Evolutionary conservation across 2,797 vertebrate species (phyloP).

Genomic region (Clarias platycephalus): DNA sequence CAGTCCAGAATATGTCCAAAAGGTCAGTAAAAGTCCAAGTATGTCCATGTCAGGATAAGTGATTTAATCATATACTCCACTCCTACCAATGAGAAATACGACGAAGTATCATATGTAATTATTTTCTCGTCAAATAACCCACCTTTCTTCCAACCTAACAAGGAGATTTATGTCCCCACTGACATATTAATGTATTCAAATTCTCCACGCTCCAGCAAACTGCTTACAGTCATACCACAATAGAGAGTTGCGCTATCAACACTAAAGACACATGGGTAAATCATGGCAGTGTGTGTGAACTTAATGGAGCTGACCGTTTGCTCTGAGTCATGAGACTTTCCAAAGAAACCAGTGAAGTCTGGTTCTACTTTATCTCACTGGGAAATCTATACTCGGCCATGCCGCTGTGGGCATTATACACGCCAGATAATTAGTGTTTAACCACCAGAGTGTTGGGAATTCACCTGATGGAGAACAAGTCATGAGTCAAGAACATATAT

Average conservation of each 20-base stretch:
- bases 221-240: constrained; percentile 16
- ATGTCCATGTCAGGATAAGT: background rate
- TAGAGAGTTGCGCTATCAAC: constrained; percentile 14
- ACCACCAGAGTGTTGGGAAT: constrained; percentile 55
- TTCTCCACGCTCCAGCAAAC: background rate
- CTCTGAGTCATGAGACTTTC: constrained; percentile 21
- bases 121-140: constrained; percentile 16
- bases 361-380: constrained; percentile 28
- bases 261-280: constrained; percentile 26
- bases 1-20: background rate
- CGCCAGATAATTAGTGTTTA: constrained; percentile 60
- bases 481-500: background rate
- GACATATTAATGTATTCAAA: constrained; percentile 14
- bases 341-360: constrained; percentile 43
- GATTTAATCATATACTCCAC: background rate
- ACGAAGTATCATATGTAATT: background rate
- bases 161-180: background rate
- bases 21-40: background rate
- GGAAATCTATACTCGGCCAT: constrained; percentile 36
- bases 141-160: background rate
- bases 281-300: background rate
- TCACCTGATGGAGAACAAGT: constrained; percentile 50
- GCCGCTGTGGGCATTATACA: constrained; percentile 27
- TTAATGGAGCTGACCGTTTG: constrained; percentile 21
- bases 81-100: background rate